Percentiles rank a stretch among this genome's conserved stretches.
Evolutionary conservation across 1,140 invertebrate genomes (phyloP).

Genomic region (Cheumatopsyche charites): DNA sequence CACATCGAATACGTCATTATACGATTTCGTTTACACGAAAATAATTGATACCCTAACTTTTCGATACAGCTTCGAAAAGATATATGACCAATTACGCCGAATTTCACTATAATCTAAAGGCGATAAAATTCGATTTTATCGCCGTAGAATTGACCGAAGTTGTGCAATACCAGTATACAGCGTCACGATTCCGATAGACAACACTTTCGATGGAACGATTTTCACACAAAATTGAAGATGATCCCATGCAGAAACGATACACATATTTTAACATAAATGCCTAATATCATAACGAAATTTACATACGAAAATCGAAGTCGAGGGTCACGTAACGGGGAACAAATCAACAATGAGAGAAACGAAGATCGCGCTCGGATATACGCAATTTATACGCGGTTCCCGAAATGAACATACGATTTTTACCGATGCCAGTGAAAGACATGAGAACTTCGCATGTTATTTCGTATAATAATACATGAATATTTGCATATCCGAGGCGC

Average conservation of each 20-base stretch:
- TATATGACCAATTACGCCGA: neutral
- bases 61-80: neutral
- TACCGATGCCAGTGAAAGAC: neutral
- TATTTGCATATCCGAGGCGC: no score
- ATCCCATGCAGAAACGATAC: neutral
- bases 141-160: no score
- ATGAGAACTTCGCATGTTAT: neutral
- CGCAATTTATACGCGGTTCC: neutral
- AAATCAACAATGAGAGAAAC: conserved; percentile 25
- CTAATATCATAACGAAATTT: neutral
- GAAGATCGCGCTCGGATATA: conserved; percentile 7
- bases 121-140: neutral
- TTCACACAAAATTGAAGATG: neutral
- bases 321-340: conserved; percentile 13
- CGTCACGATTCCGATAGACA: neutral
- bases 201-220: neutral
- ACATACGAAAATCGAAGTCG: neutral
- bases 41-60: conserved; percentile 8
- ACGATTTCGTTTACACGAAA: neutral
- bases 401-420: neutral
- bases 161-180: neutral
- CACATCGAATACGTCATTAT: no score
- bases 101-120: conserved; percentile 8
- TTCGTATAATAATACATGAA: no score
- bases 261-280: neutral